Base-by-base conservation (phyloP, 2,797 vertebrate species). In the Pelodytes ibericus region DNA sequence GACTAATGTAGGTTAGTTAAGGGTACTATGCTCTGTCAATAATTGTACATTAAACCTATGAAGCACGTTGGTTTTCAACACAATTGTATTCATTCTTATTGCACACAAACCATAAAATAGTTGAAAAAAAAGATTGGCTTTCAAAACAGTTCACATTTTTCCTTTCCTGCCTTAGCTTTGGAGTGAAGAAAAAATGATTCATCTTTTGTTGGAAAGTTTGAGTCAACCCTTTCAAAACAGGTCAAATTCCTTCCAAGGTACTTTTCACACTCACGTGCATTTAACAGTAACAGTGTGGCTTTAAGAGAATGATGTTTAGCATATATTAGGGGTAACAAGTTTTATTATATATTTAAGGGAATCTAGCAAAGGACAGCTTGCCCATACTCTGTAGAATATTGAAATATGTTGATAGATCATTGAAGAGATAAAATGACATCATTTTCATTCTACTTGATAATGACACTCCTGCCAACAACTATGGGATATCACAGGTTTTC, bases 171-270 rank as follows among this genome's bases (percentile, higher is more conserved):
- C 41, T 69, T 29, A 69, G 30, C 22, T 15, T 60, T 75, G 44
- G 58, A 69, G 58, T 59, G 20, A 62, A 15, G 41, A 47, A 72
- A 80, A 74, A 71, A 49, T 87, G 86, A 88, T 82, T 86, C 84
- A 88, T 83, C 75, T 77, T 84, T 81, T 79, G 80, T 15, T 82
- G 84, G 82, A 83, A 86, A 87, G 79, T 82, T 22, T 83, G 74
- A 84, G 82, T 39, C 8, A 31, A 75, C 73, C 84, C 81, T 80
- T 83, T 61, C 56, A 39, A 81, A 83, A 73, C 24, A 82, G 85
- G 81, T 86, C 81, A 81, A 69, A 84, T 86, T 84, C 83, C 75
- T 87, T 80, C 81, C 74, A 82, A 82, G 82, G 31, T 78, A 69
- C 49, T 82, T 80, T 84, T 84, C 77, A 82, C 82, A 83, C 78